Evolutionary conservation across 2,113 vertebrate species (phyloP).

Genomic region (Archilochus colubris): DNA sequence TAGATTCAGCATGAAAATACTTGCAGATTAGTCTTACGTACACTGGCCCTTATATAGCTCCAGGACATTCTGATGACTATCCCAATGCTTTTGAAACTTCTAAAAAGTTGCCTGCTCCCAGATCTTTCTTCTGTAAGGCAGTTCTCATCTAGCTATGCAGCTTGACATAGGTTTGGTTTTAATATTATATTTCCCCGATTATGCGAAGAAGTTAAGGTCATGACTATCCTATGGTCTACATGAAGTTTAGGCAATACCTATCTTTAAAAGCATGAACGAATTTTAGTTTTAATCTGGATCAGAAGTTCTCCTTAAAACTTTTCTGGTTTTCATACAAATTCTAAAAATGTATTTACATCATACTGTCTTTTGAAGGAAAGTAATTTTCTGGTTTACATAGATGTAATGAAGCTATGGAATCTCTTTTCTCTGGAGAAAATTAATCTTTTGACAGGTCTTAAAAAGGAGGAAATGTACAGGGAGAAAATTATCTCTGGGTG

Average conservation of each 20-base stretch:
- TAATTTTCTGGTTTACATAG: background rate
- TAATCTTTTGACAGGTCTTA: slow-evolving; percentile 9
- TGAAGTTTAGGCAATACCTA: background rate
- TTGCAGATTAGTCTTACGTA: background rate
- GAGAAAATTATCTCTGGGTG: background rate
- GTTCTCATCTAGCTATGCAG: background rate
- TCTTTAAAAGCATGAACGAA: background rate
- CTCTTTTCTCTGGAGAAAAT: slow-evolving; percentile 8
- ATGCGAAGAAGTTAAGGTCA: background rate
- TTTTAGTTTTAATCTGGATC: background rate
- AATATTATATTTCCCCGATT: background rate
- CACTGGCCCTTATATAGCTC: background rate
- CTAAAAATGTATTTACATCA: background rate
- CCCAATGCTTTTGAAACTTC: background rate
- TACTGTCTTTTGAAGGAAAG: background rate
- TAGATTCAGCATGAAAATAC: background rate
- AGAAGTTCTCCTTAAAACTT: background rate
- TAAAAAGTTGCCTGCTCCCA: background rate
- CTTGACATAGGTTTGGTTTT: background rate
- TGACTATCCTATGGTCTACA: background rate
- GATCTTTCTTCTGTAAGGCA: background rate
- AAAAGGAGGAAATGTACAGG: background rate
- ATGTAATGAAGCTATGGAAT: background rate
- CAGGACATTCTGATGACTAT: background rate
- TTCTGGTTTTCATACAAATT: background rate